phyloP scores from a whole-genome alignment of 64 coral and sea anemone species.

The Pocillopora damicornis region DNA sequence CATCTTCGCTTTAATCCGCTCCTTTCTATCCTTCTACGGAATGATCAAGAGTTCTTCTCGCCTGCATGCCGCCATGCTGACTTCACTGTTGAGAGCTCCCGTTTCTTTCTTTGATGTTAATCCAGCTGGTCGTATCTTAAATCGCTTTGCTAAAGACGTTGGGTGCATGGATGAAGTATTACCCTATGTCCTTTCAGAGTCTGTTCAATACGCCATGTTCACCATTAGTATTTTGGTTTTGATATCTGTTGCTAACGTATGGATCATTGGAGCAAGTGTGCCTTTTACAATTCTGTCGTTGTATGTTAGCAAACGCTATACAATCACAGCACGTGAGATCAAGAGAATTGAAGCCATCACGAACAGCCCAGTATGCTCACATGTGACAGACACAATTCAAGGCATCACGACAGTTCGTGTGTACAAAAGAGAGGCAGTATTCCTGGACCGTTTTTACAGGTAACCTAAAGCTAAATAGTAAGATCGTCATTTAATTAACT shows the following conservation, averaged over 20 bases:
- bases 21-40: slow-evolving; percentile 16
- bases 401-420: slow-evolving; percentile 30
- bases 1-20: neutral
- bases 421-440: slow-evolving; percentile 17
- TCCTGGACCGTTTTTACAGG: slow-evolving; percentile 9
- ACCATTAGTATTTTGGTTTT: slow-evolving; percentile 28
- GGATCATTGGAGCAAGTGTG: slow-evolving; percentile 15
- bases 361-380: slow-evolving; percentile 29
- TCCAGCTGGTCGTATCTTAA: slow-evolving; percentile 45
- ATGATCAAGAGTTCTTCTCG: neutral
- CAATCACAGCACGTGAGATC: slow-evolving; percentile 4
- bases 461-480: neutral
- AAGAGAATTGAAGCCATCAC: slow-evolving; percentile 17
- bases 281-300: neutral
- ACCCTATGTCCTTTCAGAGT: neutral
- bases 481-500: no score
- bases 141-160: slow-evolving; percentile 47
- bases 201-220: slow-evolving; percentile 1
- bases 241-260: slow-evolving; percentile 21
- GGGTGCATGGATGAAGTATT: slow-evolving; percentile 41
- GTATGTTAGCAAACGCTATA: neutral
- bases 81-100: slow-evolving; percentile 11
- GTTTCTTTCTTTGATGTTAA: slow-evolving; percentile 44
- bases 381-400: slow-evolving; percentile 33
- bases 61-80: slow-evolving; percentile 39